A percentile compares a stretch with the other conserved stretches of the same genome.
These are phyloP conservation scores for Zosterops borbonicus DNA, from an alignment of 2,113 vertebrate genomes.

Conservation along the genomic window DNA sequence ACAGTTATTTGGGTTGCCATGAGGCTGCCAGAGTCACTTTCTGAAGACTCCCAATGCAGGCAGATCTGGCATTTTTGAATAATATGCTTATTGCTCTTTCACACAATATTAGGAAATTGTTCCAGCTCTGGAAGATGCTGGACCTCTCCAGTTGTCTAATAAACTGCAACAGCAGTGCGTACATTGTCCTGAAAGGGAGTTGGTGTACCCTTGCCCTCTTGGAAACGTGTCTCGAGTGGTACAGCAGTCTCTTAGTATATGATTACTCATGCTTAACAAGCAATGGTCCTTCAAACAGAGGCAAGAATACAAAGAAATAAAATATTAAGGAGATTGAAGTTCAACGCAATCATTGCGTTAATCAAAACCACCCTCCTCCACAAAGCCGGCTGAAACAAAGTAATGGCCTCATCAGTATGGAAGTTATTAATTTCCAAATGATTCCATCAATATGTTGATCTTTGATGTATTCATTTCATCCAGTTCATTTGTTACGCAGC, in stretches of 20 bases:
- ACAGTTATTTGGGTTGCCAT: not conserved
- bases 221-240: not conserved
- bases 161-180: not conserved
- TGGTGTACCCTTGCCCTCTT: not conserved
- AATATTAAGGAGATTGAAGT: not conserved
- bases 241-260: not conserved
- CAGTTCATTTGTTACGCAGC: not conserved
- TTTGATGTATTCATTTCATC: not conserved
- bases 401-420: not conserved
- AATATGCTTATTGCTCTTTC: not conserved
- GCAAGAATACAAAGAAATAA: not conserved
- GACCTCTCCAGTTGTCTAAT: not conserved
- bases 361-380: not conserved
- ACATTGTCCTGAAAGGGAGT: not conserved
- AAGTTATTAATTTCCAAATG: not conserved
- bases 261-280: not conserved
- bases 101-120: not conserved
- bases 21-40: not conserved
- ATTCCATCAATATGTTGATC: not conserved
- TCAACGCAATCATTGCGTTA: fast-evolving
- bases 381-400: not conserved
- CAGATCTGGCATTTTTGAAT: not conserved
- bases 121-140: not conserved
- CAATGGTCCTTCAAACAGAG: not conserved
- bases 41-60: not conserved